Percentiles rank a stretch among this genome's conserved stretches.
These are phyloP conservation scores for Pantherophis guttatus DNA, from an alignment of 2,113 vertebrate species.

Conservation along the genomic window DNA sequence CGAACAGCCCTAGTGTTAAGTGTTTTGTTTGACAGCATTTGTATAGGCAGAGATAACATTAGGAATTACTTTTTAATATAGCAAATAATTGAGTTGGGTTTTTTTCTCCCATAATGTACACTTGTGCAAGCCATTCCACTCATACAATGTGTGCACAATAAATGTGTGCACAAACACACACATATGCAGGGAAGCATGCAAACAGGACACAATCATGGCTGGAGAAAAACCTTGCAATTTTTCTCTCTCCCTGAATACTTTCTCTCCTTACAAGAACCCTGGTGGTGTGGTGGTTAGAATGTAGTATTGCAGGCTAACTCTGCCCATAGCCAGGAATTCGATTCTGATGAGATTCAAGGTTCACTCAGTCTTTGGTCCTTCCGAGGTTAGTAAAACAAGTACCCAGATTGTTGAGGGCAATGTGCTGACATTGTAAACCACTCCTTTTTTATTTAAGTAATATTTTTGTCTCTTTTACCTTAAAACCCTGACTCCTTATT, in stretches of 20 bases:
- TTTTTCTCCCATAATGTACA: background rate
- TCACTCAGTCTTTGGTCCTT: too few species aligned
- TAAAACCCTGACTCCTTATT: background rate
- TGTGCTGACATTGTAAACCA: too few species aligned
- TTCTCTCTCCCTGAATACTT: background rate
- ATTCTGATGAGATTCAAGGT: too few species aligned
- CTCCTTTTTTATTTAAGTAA: background rate
- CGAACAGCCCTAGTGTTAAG: background rate
- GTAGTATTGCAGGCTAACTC: background rate
- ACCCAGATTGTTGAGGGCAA: too few species aligned
- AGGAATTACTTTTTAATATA: background rate
- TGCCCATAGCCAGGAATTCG: too few species aligned
- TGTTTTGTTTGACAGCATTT: background rate
- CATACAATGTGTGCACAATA: background rate
- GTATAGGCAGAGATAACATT: background rate
- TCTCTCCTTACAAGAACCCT: background rate
- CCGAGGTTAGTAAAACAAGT: too few species aligned
- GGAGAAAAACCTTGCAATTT: background rate
- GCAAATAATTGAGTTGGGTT: background rate
- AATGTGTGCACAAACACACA: background rate
- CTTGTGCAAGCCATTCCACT: background rate
- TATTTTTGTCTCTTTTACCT: background rate
- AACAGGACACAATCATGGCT: background rate
- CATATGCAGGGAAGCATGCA: background rate
- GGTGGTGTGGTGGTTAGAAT: background rate